Evolutionary conservation across 2,888 invertebrate genomes (phyloP).

Genomic region (Drosophila peninsularis): DNA sequence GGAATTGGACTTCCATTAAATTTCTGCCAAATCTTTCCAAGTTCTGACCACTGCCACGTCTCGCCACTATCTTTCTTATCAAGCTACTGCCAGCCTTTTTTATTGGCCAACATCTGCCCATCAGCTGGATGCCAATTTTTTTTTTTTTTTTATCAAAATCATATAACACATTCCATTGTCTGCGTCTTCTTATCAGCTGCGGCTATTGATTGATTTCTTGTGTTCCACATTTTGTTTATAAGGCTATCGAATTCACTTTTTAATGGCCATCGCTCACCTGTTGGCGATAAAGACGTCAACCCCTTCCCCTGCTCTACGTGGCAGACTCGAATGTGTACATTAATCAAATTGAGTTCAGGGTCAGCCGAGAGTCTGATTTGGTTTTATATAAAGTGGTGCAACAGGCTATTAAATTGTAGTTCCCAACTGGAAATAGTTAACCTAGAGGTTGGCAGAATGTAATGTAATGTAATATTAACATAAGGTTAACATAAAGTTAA

Average conservation of each 20-base stretch:
- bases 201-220: slow-evolving; percentile 54
- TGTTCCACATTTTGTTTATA: slow-evolving; percentile 45
- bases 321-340: slow-evolving; percentile 24
- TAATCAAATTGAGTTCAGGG: slow-evolving; percentile 52
- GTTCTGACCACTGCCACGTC: not conserved
- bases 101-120: slow-evolving; percentile 24
- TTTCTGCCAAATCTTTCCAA: not conserved
- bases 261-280: slow-evolving; percentile 41
- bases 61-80: not conserved
- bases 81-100: not conserved
- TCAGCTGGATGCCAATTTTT: slow-evolving; percentile 37
- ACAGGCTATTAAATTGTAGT: slow-evolving; percentile 13
- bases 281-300: slow-evolving; percentile 24
- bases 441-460: slow-evolving; percentile 6
- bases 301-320: not conserved
- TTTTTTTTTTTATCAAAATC: slow-evolving; percentile 29
- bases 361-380: slow-evolving; percentile 11
- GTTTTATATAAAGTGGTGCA: not conserved
- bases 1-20: not conserved
- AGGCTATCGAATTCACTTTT: slow-evolving; percentile 34
- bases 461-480: slow-evolving; percentile 9
- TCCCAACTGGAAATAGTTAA: slow-evolving; percentile 5
- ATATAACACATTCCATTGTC: not conserved
- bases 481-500: slow-evolving; percentile 1
- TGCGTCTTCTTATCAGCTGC: slow-evolving; percentile 39